Evolutionary conservation across 2,797 vertebrate species (phyloP).

Genomic region (Triplophysa bombifrons): DNA sequence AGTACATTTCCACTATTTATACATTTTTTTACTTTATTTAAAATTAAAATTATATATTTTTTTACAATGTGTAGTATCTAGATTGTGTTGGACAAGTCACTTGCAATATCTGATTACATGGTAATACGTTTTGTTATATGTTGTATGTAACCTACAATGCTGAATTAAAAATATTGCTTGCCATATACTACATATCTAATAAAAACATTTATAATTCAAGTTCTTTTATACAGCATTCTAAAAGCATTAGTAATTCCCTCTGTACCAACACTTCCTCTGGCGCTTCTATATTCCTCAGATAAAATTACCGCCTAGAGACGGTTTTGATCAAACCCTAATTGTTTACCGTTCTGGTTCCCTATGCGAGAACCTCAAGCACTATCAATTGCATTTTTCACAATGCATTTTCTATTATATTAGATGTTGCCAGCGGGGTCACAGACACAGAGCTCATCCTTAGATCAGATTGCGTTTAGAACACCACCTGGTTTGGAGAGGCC

Average conservation of each 20-base stretch:
- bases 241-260: background rate
- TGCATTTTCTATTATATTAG: conserved; percentile 10
- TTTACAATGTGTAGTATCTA: no score
- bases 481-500: conserved; percentile 39
- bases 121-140: no score
- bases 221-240: background rate
- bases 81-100: no score
- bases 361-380: background rate
- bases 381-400: background rate
- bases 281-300: conserved; percentile 8
- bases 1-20: no score
- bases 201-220: background rate
- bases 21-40: no score
- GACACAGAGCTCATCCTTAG: background rate
- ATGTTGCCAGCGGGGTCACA: background rate
- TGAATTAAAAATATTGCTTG: no score
- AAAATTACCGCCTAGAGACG: background rate
- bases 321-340: conserved; percentile 7
- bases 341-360: background rate
- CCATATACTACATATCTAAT: background rate
- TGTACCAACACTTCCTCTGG: background rate
- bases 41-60: no score
- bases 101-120: no score
- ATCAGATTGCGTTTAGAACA: conserved; percentile 28
- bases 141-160: no score